Evolutionary conservation across 2,888 invertebrate species (phyloP).

Genomic region (Plutella xylostella): DNA sequence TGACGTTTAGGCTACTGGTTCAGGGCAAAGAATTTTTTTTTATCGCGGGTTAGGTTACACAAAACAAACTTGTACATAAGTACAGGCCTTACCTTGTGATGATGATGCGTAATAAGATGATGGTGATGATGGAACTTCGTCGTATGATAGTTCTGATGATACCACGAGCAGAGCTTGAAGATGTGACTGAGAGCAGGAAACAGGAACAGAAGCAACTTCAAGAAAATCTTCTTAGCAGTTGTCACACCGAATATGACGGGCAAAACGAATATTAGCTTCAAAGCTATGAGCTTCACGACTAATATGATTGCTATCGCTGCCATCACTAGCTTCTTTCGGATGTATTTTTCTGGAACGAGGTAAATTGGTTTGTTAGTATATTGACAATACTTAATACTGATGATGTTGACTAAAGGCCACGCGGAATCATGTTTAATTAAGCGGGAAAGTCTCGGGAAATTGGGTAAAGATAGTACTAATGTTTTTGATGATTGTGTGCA

Average conservation of each 20-base stretch:
- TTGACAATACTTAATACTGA: no score
- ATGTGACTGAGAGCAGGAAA: slow-evolving; percentile 86
- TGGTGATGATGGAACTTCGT: slow-evolving; percentile 87
- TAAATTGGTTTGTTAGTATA: background rate
- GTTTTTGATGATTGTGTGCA: no score
- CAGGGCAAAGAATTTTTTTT: no score
- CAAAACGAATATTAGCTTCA: slow-evolving; percentile 83
- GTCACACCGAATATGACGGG: slow-evolving; percentile 84
- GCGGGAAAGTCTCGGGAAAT: no score
- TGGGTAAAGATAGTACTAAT: no score
- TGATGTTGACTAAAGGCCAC: no score
- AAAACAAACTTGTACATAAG: background rate
- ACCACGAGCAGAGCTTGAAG: slow-evolving; percentile 87
- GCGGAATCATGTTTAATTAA: no score
- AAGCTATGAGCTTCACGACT: slow-evolving; percentile 82
- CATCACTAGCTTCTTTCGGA: slow-evolving; percentile 79
- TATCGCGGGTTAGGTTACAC: no score
- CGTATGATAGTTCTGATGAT: slow-evolving; percentile 77
- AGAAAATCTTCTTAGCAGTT: slow-evolving; percentile 85
- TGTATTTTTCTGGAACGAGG: slow-evolving; percentile 77
- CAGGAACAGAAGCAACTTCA: slow-evolving; percentile 83
- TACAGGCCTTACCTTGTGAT: slow-evolving; percentile 67
- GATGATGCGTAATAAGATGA: slow-evolving; percentile 82
- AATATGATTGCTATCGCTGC: slow-evolving; percentile 82
- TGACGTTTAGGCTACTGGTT: no score